Evolutionary conservation across 2,797 vertebrate species (phyloP), one percentile per base, ranked within the genome.

Genomic region (Ciconia nigra): DNA sequence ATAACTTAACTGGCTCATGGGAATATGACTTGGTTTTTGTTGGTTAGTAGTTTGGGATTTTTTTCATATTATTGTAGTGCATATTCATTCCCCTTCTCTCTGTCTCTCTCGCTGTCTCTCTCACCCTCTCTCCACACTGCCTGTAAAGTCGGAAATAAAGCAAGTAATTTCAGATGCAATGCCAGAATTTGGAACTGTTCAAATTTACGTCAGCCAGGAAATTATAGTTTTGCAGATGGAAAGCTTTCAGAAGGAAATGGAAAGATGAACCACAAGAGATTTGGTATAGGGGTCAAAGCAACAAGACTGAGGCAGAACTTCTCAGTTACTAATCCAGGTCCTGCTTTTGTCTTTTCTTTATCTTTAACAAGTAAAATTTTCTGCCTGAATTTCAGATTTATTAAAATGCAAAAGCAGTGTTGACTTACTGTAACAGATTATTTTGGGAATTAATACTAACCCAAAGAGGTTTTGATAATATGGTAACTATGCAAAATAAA

Each of bases 161-260:
- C 59, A 94, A 92, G 71, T 92, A 62, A 92, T 93, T 97, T 95
- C 90, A 97, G 41, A 88, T 95, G 80, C 66, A 95, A 59, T n/a
- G 78, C 35, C 63, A 93, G 84, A 95, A 93, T 95, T 90, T 96
- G 91, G 89, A 97, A 83, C 69, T 94, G 81, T 83, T 94, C 74
- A 95, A 83, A 71, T 96, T 93, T 96, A 94, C 67, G 28, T 97
- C 96, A 97, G 90, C 80, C 91, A 97, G 93, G 91, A 97, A 97
- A 97, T 97, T 93, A 97, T 26, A 93, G 93, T 96, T 96, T 72
- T 96, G 55, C 78, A 93, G 83, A 96, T 95, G 96, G 87, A 97
- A 97, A 93, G 51, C 54, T 95, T 96, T 93, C 87, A 94, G 79
- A 92, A 96, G 94, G 88, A 96, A 96, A 95, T 92, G 83, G 96